Evolutionary conservation across 2,888 invertebrate species (phyloP), one percentile per base, ranked within the genome.

Genomic region (Chaetogeoica ovagalla): DNA sequence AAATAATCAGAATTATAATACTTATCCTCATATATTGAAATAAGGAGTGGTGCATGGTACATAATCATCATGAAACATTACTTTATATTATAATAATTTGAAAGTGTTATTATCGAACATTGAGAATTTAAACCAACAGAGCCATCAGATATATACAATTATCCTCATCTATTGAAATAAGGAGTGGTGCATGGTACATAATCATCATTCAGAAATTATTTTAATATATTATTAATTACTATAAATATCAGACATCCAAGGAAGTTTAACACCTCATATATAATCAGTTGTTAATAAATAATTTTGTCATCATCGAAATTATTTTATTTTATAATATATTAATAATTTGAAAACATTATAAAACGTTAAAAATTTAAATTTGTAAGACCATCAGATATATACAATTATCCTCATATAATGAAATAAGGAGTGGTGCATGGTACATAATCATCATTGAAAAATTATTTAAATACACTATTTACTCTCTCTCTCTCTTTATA

Each of bases 211-310:
- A 71, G 66, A 43, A 39, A 65, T 1, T 21, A 65, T 11, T 30
- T 57, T 39, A 43, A 43, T 43, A 6, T 7, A 43, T 9, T 43
- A 65, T 1, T 39, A 65, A 6, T 30, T 57, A 57, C 13, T 19
- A 21, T 30, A 17, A 37, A 8, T 21, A 9, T 73, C 66, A 57
- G 81, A 73, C 82, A 73, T 86, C 86, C 86, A 86, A 86, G 85
- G 85, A 86, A 85, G 85, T 83, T 83, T 82, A 83, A 82, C 77
- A 83, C 60, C 84, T 77, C 77, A 77, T 62, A 77, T 11, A 69
- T 11, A 23, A 77, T 77, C 69, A 77, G 69, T 4, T 57, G 70
- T 79, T 70, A 71, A 52, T 57, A 9, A 37, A 30, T 30, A 30
- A 2, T 30, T 30, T 30, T 30, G 30, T 30, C 30, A 30, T 30